phyloP scores from a whole-genome alignment of 2,888 invertebrate species.

The Temnothorax ravouxi region DNA sequence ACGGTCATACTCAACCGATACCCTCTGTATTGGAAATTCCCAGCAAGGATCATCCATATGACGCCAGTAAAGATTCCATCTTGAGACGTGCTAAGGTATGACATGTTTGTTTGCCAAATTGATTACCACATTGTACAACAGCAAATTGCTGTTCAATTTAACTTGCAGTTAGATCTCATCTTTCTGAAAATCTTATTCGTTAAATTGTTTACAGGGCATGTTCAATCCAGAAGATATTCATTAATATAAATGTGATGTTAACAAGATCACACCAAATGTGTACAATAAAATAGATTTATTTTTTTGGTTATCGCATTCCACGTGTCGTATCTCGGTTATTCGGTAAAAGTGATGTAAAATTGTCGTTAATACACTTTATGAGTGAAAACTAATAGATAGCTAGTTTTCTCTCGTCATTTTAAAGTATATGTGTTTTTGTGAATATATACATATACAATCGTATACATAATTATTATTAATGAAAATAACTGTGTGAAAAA shows the following conservation, averaged over 20 bases:
- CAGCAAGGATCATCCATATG: conserved; percentile 99
- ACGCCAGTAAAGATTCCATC: conserved; percentile 99
- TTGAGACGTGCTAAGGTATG: conserved; percentile 97
- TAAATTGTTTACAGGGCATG: conserved; percentile 91
- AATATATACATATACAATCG: neutral
- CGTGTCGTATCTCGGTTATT: conserved; percentile 55
- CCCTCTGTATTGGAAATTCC: conserved; percentile 99
- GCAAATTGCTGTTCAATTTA: neutral
- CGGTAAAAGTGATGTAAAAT: conserved; percentile 41
- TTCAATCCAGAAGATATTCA: conserved; percentile 94
- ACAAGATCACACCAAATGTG: conserved; percentile 40
- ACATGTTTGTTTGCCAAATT: conserved; percentile 8
- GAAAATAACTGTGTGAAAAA: neutral
- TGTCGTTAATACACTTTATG: conserved; percentile 9
- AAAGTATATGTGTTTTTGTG: neutral
- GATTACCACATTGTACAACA: neutral
- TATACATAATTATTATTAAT: neutral
- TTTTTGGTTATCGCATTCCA: conserved; percentile 24
- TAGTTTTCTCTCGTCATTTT: neutral
- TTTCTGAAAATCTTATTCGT: conserved; percentile 8
- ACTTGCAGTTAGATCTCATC: neutral
- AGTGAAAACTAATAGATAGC: neutral
- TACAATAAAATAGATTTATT: conserved; percentile 14
- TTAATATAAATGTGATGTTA: conserved; percentile 66
- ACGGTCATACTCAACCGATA: conserved; percentile 96